Base-by-base conservation (phyloP, 2,797 vertebrate genomes). In the Myotis planiceps region DNA sequence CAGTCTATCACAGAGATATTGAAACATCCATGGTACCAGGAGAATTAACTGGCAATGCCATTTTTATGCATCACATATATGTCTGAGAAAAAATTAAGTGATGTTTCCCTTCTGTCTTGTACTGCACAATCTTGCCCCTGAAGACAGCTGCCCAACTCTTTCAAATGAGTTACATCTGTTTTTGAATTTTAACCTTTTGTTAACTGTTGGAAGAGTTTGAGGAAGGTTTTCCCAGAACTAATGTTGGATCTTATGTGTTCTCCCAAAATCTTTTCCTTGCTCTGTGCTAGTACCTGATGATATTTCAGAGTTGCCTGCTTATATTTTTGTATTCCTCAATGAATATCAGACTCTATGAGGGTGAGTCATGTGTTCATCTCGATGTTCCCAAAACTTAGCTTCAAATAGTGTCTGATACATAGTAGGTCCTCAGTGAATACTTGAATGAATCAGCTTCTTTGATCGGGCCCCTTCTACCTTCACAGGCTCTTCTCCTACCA, bases 131-230 rank as follows among this genome's bases (percentile, higher is more conserved):
- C 45, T 39, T 27, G 34, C 15, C 45, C 65, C 23, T 21, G 5
- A 83, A 63, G 32, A 34, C 5, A 65, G 29, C 27, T 93, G n/a
- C 32, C 18, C 34, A 42, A 32, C 23, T 85, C 32, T 88, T 83
- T 69, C 60, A 81, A 78, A 80, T n/a, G 23, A 89, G 13, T 55
- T 88, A 78, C 53, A 10, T 89, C 68, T 93, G 66, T 37, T 42
- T 86, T 90, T 80, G 85, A 13, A 81, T 68, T 84, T 90, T 80
- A n/a, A 58, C 27, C 39, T 19, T 95, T 90, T 69, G 49, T 65
- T 86, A 89, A 84, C 25, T 58, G 10, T 42, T 71, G n/a, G n/a
- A 16, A 47, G 42, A 53, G 15, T 80, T 47, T 88, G 69, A 76
- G 32, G 27, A 68, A 92, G 4, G 39, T 75, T 79, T 85, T 84